Conservation (phyloP, 2,888 invertebrate species). For the Eupsilia transversa region DNA sequence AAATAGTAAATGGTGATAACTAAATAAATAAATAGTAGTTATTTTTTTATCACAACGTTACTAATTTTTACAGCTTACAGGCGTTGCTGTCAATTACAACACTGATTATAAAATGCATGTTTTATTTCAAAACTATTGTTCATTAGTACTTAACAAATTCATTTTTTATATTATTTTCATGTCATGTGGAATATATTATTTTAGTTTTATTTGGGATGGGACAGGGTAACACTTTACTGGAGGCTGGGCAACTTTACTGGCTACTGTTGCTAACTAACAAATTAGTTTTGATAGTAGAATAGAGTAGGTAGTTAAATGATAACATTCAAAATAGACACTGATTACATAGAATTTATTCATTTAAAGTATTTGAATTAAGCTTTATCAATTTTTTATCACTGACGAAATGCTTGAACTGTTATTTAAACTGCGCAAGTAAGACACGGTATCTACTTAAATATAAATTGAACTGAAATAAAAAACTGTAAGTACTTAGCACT, state of each 20-base stretch:
- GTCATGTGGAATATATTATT: background rate
- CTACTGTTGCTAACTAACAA: background rate
- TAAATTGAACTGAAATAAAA: background rate
- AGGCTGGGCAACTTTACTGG: background rate
- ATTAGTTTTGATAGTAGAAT: background rate
- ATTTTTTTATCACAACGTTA: background rate
- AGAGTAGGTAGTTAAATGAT: background rate
- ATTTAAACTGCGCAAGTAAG: background rate
- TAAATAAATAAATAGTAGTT: background rate
- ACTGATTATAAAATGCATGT: background rate
- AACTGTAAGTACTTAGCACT: too few species aligned
- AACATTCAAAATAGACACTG: background rate
- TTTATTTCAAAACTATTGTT: background rate
- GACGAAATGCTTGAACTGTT: background rate
- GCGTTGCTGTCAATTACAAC: background rate
- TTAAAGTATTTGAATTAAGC: background rate
- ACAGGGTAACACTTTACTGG: background rate
- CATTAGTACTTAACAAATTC: background rate
- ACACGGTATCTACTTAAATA: too few species aligned
- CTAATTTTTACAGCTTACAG: background rate
- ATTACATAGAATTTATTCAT: too few species aligned
- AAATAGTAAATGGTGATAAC: too few species aligned
- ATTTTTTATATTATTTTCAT: background rate
- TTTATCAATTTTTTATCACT: background rate
- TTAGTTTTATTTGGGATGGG: background rate